Conservation (phyloP, 2,113 vertebrate species). For the Tychaedon coryphoeus region DNA sequence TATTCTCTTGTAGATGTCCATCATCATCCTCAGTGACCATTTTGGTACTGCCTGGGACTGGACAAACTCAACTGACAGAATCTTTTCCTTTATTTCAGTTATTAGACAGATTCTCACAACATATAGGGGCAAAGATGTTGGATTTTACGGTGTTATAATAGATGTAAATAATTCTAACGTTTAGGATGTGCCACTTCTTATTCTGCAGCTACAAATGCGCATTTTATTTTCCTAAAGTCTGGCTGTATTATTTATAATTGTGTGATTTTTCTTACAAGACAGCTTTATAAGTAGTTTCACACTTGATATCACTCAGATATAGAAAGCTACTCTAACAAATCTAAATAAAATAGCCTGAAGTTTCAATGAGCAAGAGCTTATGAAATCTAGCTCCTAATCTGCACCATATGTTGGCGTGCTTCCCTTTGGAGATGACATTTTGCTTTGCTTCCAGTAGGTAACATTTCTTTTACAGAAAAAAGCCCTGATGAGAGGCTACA, state of each 20-base stretch:
- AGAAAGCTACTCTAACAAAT: background rate
- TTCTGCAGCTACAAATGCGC: background rate
- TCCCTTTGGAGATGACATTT: background rate
- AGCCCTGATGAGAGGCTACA: background rate
- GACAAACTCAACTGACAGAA: background rate
- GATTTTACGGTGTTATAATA: background rate
- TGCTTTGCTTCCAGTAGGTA: background rate
- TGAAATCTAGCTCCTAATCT: background rate
- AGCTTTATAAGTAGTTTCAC: background rate
- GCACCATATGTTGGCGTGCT: background rate
- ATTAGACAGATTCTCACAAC: background rate
- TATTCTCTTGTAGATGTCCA: background rate
- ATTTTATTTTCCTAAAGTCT: background rate
- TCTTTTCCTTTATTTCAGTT: background rate
- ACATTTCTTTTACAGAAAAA: background rate
- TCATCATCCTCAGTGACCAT: background rate
- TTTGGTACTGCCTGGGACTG: background rate
- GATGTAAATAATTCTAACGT: background rate
- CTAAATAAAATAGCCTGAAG: background rate
- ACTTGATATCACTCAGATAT: background rate
- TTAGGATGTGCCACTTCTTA: background rate
- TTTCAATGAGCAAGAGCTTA: background rate
- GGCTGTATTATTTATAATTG: background rate
- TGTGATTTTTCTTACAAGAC: background rate
- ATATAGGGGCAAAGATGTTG: rapidly evolving